These are phyloP conservation scores for Agyllia agylla DNA, from an alignment of 2,888 invertebrate species.

Conservation along the genomic window DNA sequence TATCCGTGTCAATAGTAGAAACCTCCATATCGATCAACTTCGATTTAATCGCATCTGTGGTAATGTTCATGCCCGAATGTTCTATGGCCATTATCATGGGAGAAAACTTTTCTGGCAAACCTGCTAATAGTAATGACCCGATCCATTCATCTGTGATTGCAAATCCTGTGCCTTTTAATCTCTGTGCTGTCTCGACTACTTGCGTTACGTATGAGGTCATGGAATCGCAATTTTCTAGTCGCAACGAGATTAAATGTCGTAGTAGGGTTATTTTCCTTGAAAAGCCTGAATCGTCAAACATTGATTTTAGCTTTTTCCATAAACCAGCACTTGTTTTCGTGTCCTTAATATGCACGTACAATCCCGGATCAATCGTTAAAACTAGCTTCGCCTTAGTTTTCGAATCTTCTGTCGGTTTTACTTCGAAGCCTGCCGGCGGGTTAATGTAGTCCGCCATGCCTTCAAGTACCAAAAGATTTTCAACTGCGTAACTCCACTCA, in stretches of 20 bases:
- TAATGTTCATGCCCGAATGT: slow-evolving; percentile 17
- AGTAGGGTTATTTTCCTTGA: slow-evolving; percentile 71
- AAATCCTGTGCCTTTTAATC: slow-evolving; percentile 72
- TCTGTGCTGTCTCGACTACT: slow-evolving; percentile 71
- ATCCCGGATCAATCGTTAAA: slow-evolving; percentile 1
- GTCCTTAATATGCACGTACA: slow-evolving; percentile 1
- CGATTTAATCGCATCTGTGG: not conserved
- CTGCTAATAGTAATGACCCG: slow-evolving; percentile 64
- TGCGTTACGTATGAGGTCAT: slow-evolving; percentile 76
- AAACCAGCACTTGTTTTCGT: not conserved
- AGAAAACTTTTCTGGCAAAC: slow-evolving; percentile 53
- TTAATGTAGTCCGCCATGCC: not conserved
- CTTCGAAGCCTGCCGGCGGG: not conserved
- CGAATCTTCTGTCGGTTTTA: not conserved
- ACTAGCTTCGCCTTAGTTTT: slow-evolving; percentile 13
- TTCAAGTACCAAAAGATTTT: slow-evolving; percentile 69
- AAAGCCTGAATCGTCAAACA: slow-evolving; percentile 75
- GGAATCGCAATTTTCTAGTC: slow-evolving; percentile 65
- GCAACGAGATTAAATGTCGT: slow-evolving; percentile 67
- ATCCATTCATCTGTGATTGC: slow-evolving; percentile 12
- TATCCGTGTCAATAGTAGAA: not conserved
- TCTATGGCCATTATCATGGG: slow-evolving; percentile 62
- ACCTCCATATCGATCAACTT: slow-evolving; percentile 63
- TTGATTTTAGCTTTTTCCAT: not conserved
- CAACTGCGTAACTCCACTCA: slow-evolving; percentile 73